Base-by-base conservation (phyloP, 2,888 invertebrate species). In the Osmoderma eremita region DNA sequence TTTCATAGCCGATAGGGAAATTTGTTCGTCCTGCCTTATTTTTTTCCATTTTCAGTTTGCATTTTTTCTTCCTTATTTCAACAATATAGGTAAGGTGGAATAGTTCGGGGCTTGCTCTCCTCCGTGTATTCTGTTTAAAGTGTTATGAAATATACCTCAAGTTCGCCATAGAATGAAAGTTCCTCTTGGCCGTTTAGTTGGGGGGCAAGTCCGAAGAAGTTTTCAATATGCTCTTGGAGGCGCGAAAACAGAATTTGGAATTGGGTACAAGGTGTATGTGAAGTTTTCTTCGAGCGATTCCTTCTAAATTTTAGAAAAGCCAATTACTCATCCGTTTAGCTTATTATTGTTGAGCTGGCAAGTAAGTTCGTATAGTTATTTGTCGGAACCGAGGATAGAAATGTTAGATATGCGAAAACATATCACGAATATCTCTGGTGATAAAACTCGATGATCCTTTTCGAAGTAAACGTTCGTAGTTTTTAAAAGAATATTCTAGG, bases 91-190 rank as follows among this genome's bases (percentile, higher is more conserved):
- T 56, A n/a, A 22, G 39, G 13, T 12, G 22, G 48, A 18, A 48
- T 48, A 48, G 48, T 48, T 48, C 48, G 6, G 10, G 20, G 18
- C 18, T 30, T 30, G 30, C n/a, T n/a, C 3, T 45, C 18, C 45
- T 17, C 45, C 17, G 45, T 48, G 20, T 48, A 48, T 20, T 8
- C 39, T 30, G n/a, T 24, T 56, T 56, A 17, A 41, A 56, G 56
- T 56, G 56, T 56, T 30, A 45, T 58, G 58, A 58, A 58, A 58
- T 58, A 58, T 58, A 58, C 30, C 45, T 45, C 30, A 58, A 58
- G 42, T 58, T 58, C 30, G 13, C 45, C 12, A 39, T 58, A 58
- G 58, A 58, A 56, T 45, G 13, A 24, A 22, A 58, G 45, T 24
- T 58, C 24, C 12, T 20, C 54, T 56, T n/a, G 42, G 13, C 30